Evolutionary conservation across 1,140 invertebrate genomes (phyloP).

Genomic region (Drosophila subobscura): DNA sequence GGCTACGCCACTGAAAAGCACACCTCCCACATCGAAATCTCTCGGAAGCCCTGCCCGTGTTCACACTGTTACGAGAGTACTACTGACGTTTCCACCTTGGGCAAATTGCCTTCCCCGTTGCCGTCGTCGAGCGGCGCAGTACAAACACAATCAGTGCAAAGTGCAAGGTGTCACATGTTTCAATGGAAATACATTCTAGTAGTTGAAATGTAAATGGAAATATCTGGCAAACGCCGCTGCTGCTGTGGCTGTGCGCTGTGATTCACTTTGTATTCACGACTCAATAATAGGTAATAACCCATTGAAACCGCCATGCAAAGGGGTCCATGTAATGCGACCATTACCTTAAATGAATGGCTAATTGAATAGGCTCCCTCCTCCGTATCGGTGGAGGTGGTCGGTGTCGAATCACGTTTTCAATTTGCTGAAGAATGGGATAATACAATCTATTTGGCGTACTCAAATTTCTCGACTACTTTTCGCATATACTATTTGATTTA

Average conservation of each 20-base stretch:
- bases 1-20: no score
- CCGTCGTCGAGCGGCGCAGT: slow-evolving; percentile 21
- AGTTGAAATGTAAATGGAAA: slow-evolving; percentile 31
- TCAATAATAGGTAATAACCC: slow-evolving; percentile 33
- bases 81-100: no score
- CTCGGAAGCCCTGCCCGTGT: no score
- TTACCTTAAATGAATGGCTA: slow-evolving; percentile 42
- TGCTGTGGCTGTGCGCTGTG: slow-evolving; percentile 16
- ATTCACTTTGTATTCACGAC: slow-evolving; percentile 56
- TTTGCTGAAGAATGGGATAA: slow-evolving; percentile 22
- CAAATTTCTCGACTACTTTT: slow-evolving; percentile 11
- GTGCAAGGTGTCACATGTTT: slow-evolving; percentile 71
- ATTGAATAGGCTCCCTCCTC: slow-evolving; percentile 25
- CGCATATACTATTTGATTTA: slow-evolving; percentile 35
- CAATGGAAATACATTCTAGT: slow-evolving; percentile 25
- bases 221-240: slow-evolving; percentile 14
- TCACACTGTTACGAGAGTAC: no score
- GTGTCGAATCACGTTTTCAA: slow-evolving; percentile 42
- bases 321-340: slow-evolving; percentile 17
- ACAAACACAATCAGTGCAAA: slow-evolving; percentile 64
- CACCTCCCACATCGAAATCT: no score
- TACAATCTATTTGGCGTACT: slow-evolving; percentile 17
- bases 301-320: slow-evolving; percentile 55
- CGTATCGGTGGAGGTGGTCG: no score
- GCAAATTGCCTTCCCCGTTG: neutral